Percentiles rank a stretch among this genome's conserved stretches.
phyloP scores from a whole-genome alignment of 1,140 invertebrate species.

The Brachionus rotundiformis region DNA sequence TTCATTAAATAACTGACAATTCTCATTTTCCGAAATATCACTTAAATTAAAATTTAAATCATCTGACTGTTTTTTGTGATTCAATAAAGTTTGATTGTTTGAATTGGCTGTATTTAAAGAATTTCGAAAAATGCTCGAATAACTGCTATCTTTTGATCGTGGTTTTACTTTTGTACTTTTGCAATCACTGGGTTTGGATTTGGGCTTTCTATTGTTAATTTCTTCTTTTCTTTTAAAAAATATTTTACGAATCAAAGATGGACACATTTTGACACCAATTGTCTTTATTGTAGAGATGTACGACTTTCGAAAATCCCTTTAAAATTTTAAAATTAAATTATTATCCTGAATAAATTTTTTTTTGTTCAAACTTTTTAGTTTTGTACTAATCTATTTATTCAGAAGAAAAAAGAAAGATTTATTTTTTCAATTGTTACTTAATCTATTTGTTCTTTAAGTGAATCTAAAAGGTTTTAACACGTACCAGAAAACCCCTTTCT shows the following conservation, averaged over 20 bases:
- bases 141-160: neutral
- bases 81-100: neutral
- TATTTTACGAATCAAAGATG: neutral
- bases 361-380: neutral
- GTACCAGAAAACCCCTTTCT: neutral
- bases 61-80: neutral
- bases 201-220: neutral
- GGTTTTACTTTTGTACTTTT: neutral
- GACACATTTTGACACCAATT: conserved; percentile 12
- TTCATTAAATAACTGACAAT: neutral
- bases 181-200: neutral
- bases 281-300: conserved; percentile 36
- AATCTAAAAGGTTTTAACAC: neutral
- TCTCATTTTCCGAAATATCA: conserved; percentile 37
- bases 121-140: neutral
- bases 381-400: neutral
- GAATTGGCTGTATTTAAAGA: neutral
- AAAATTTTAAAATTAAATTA: neutral
- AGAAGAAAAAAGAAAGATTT: neutral
- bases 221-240: neutral
- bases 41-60: conserved; percentile 37
- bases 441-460: neutral
- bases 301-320: conserved; percentile 48
- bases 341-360: neutral
- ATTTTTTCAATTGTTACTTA: neutral